phyloP scores from a whole-genome alignment of 2,113 vertebrate genomes.

The Malurus elegans region DNA sequence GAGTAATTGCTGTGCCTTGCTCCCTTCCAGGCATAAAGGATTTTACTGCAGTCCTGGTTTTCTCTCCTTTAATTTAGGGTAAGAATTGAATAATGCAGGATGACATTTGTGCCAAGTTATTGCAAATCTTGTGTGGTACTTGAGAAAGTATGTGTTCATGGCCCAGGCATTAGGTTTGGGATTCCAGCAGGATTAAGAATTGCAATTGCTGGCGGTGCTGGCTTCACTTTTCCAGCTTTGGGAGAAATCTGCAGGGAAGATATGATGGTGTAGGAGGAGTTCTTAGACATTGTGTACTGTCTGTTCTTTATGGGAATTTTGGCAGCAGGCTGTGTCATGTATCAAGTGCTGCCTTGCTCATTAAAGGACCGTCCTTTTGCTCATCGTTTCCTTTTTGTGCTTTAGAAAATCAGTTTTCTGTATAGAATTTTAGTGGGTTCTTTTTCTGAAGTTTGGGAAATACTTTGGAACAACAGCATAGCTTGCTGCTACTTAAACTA shows the following conservation, averaged over 20 bases:
- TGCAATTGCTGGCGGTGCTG: not conserved
- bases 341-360: not conserved
- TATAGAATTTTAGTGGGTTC: not conserved
- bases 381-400: not conserved
- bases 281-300: slow-evolving; percentile 31
- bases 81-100: not conserved
- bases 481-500: not conserved
- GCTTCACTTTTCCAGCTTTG: not conserved
- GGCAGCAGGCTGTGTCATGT: slow-evolving; percentile 2
- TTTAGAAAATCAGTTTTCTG: not conserved
- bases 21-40: not conserved
- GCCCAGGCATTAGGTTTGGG: not conserved
- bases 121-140: not conserved
- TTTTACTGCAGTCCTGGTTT: not conserved
- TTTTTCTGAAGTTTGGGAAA: not conserved
- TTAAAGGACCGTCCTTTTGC: not conserved
- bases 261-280: slow-evolving; percentile 35
- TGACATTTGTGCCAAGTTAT: not conserved
- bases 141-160: not conserved
- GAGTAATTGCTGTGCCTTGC: not conserved
- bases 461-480: not conserved
- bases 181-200: not conserved
- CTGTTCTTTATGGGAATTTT: slow-evolving; percentile 52
- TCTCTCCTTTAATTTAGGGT: not conserved
- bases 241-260: slow-evolving; percentile 8